phyloP scores from a whole-genome alignment of 1,140 invertebrate species.

The Octopus sinensis region DNA sequence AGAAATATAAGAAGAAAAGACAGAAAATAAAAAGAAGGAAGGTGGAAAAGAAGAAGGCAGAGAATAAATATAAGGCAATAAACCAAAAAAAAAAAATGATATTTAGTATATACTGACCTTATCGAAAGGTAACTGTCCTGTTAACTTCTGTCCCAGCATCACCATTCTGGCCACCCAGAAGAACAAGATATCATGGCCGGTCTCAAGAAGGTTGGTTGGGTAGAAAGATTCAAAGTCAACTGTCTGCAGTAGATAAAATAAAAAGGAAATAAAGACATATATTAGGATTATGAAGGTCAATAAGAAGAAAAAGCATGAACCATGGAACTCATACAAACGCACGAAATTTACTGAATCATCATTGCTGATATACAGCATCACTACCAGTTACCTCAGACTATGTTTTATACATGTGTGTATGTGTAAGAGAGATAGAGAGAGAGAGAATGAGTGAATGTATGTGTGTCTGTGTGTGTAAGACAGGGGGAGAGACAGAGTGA shows the following conservation, averaged over 20 bases:
- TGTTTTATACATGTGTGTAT: no score
- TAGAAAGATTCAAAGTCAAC: slow-evolving; percentile 39
- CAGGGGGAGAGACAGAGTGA: no score
- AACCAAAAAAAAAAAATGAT: background rate
- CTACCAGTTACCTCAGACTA: no score
- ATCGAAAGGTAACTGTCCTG: slow-evolving; percentile 85
- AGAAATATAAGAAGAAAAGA: background rate
- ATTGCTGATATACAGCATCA: no score
- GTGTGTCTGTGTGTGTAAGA: no score
- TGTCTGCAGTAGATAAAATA: slow-evolving; percentile 29
- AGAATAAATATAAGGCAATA: background rate
- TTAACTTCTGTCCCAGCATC: slow-evolving; percentile 69
- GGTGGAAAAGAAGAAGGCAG: background rate
- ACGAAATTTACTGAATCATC: no score
- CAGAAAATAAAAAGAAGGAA: background rate
- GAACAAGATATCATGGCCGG: slow-evolving; percentile 58
- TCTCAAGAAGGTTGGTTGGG: slow-evolving; percentile 52
- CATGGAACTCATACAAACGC: background rate
- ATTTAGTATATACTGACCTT: slow-evolving; percentile 41
- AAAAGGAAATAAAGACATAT: no score
- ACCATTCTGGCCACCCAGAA: slow-evolving; percentile 60
- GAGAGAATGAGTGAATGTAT: no score
- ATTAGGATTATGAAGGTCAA: no score
- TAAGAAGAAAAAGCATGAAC: background rate
- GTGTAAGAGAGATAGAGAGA: no score